These are phyloP conservation scores for Channa striata DNA, from an alignment of 2,797 vertebrate genomes.

Conservation along the genomic window DNA sequence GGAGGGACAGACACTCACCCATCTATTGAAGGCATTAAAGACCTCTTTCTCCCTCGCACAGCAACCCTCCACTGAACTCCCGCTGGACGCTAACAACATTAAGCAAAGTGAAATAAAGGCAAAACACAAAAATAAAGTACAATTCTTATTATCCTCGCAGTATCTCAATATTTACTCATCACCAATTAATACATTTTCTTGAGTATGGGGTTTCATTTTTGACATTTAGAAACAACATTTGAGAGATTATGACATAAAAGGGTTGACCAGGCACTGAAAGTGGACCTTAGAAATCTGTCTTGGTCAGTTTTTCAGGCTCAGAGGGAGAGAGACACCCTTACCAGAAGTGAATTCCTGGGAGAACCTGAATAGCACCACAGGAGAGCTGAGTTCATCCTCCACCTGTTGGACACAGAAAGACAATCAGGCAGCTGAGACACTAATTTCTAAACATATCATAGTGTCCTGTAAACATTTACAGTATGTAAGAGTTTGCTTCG, in stretches of 20 bases:
- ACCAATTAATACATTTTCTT: neutral
- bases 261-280: no score
- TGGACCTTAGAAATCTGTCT: no score
- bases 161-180: neutral
- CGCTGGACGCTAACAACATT: conserved; percentile 68
- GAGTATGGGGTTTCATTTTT: no score
- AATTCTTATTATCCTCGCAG: neutral
- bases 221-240: no score
- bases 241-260: no score
- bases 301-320: neutral
- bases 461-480: conserved; percentile 23
- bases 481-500: neutral
- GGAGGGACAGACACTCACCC: conserved; percentile 85
- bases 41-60: conserved; percentile 84
- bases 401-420: conserved; percentile 84
- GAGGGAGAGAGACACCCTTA: conserved; percentile 56
- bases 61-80: conserved; percentile 73
- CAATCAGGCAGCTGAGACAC: conserved; percentile 20
- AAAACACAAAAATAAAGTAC: neutral
- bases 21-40: conserved; percentile 92
- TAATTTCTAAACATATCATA: neutral
- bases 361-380: conserved; percentile 95
- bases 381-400: conserved; percentile 92
- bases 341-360: conserved; percentile 83
- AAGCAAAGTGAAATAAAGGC: conserved; percentile 5